phyloP scores from a whole-genome alignment of 2,797 vertebrate genomes.

The Adrianichthys oophorus region DNA sequence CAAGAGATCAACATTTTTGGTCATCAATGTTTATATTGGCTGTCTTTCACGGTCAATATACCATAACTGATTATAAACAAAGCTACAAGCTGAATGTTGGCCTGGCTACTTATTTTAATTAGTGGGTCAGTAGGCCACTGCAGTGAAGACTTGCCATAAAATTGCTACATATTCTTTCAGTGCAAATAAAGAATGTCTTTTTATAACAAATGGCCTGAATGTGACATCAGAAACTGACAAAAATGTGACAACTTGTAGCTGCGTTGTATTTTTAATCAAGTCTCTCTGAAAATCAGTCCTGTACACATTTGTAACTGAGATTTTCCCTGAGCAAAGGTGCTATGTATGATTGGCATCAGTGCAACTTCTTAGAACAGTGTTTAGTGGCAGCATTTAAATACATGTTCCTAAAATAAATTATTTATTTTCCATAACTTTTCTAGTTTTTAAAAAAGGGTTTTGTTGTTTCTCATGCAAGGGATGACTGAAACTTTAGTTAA shows the following conservation, averaged over 20 bases:
- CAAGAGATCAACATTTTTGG: constrained; percentile 2
- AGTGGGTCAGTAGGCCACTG: background rate
- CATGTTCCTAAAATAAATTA: background rate
- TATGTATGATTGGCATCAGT: constrained; percentile 12
- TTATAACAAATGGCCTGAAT: background rate
- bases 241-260: background rate
- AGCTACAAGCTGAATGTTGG: no score
- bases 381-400: constrained; percentile 1
- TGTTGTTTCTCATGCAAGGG: background rate
- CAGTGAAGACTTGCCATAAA: background rate
- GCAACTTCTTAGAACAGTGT: constrained; percentile 3
- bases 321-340: constrained; percentile 5
- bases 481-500: constrained; percentile 15
- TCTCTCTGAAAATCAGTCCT: no score
- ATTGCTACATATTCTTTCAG: constrained; percentile 7
- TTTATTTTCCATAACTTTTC: constrained; percentile 32
- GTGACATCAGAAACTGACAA: background rate
- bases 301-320: no score
- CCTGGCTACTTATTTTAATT: background rate
- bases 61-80: no score
- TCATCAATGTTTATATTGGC: no score
- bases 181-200: background rate
- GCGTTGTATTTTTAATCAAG: no score
- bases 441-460: background rate
- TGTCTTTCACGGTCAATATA: no score